Evolutionary conservation across 2,113 vertebrate genomes (phyloP).

Genomic region (Uropsilus gracilis): DNA sequence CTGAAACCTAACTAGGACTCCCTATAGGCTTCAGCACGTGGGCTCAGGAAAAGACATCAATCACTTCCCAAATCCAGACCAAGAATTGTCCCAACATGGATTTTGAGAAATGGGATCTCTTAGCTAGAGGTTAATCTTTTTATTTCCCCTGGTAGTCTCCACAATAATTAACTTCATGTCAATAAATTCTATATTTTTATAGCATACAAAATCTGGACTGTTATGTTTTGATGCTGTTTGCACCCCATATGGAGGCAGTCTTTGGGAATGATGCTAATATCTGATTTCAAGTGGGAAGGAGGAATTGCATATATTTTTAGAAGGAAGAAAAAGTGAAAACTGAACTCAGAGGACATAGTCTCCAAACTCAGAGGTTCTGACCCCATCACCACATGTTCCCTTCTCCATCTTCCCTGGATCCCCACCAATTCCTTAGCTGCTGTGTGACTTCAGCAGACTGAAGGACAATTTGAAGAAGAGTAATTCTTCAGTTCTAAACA

Average conservation of each 20-base stretch:
- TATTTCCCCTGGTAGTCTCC: conserved; percentile 52
- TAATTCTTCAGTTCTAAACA: not conserved
- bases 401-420: not conserved
- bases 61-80: not conserved
- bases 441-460: not conserved
- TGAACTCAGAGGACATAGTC: not conserved
- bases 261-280: conserved; percentile 43
- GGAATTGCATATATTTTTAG: conserved; percentile 52
- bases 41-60: not conserved
- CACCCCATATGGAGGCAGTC: conserved; percentile 43
- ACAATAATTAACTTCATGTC: conserved; percentile 69
- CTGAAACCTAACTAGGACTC: not conserved
- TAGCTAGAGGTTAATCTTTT: conserved; percentile 63
- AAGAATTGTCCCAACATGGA: not conserved
- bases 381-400: not conserved
- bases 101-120: conserved; percentile 35
- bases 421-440: not conserved
- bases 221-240: conserved; percentile 54
- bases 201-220: conserved; percentile 45
- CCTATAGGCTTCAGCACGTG: not conserved
- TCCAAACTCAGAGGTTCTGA: not conserved
- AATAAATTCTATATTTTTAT: conserved; percentile 66
- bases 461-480: not conserved
- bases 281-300: conserved; percentile 44
- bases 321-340: conserved; percentile 31